These are phyloP conservation scores for Clupea harengus DNA, from an alignment of 2,113 vertebrate genomes.

Conservation along the genomic window DNA sequence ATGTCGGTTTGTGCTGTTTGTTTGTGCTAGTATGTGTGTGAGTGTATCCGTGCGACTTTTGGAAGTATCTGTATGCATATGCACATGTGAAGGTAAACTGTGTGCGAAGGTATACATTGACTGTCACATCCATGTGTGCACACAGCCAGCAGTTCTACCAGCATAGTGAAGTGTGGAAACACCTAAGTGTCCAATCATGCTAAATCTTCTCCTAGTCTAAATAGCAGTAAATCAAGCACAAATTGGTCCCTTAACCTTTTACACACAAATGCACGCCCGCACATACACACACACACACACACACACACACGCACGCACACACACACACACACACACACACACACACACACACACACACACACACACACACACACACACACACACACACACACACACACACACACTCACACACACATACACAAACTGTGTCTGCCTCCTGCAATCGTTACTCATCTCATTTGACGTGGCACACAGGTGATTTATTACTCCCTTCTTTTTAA, in stretches of 20 bases:
- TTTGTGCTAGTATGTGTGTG: neutral
- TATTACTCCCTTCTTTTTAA: neutral
- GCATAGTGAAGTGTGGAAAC: neutral
- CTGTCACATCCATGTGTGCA: neutral
- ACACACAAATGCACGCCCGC: conserved; percentile 27
- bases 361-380: neutral
- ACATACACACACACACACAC: neutral
- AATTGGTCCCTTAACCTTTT: conserved; percentile 19
- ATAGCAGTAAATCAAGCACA: conserved; percentile 14
- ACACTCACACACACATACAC: conserved; percentile 7
- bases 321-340: neutral
- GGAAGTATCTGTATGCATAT: neutral
- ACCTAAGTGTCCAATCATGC: neutral
- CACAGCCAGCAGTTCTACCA: neutral
- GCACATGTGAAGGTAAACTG: neutral
- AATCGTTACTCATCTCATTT: conserved; percentile 35
- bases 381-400: neutral
- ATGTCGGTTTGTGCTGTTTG: neutral
- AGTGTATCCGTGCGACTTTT: neutral
- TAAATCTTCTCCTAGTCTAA: conserved; percentile 16
- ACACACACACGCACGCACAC: neutral
- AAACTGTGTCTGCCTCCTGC: neutral
- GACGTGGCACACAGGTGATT: conserved; percentile 19
- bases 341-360: neutral
- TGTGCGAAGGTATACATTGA: neutral